phyloP scores from a whole-genome alignment of 2,797 vertebrate species.

The Crenichthys baileyi region DNA sequence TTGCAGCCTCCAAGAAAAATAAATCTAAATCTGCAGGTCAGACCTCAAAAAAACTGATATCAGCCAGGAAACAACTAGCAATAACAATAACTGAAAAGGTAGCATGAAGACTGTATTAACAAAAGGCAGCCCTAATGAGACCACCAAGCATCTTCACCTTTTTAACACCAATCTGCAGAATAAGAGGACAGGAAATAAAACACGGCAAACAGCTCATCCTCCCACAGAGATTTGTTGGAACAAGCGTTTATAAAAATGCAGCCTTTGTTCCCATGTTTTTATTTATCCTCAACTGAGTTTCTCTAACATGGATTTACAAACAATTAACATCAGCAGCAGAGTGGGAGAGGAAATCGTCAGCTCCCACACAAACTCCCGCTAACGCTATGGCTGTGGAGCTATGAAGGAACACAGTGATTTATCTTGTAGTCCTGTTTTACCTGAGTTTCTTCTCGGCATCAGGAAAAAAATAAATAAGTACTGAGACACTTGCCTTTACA shows the following conservation, averaged over 20 bases:
- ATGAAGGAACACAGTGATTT: not conserved
- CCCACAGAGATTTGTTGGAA: constrained; percentile 39
- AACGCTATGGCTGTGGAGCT: constrained; percentile 1
- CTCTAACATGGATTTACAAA: constrained; percentile 51
- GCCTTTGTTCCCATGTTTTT: constrained; percentile 16
- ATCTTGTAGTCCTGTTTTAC: not conserved
- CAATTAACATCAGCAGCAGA: constrained; percentile 34
- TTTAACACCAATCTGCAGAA: constrained; percentile 22
- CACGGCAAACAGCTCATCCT: constrained; percentile 14
- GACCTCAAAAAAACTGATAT: not conserved
- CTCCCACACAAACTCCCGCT: constrained; percentile 42
- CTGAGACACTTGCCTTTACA: not conserved
- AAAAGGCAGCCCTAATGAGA: constrained; percentile 15
- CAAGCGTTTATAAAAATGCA: constrained; percentile 7
- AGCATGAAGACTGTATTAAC: constrained; percentile 9
- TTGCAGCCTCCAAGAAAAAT: not conserved
- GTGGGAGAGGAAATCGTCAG: constrained; percentile 24
- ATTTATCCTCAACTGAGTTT: constrained; percentile 37
- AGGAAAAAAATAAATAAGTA: not conserved
- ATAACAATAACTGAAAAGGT: constrained; percentile 3
- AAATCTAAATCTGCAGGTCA: not conserved
- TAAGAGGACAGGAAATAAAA: constrained; percentile 18
- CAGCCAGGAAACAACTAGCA: not conserved
- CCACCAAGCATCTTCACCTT: constrained; percentile 13
- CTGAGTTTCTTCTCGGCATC: not conserved